Percentiles rank a stretch among this genome's conserved stretches.
phyloP scores from a whole-genome alignment of 2,888 invertebrate species.

The Chironomus tentans region DNA sequence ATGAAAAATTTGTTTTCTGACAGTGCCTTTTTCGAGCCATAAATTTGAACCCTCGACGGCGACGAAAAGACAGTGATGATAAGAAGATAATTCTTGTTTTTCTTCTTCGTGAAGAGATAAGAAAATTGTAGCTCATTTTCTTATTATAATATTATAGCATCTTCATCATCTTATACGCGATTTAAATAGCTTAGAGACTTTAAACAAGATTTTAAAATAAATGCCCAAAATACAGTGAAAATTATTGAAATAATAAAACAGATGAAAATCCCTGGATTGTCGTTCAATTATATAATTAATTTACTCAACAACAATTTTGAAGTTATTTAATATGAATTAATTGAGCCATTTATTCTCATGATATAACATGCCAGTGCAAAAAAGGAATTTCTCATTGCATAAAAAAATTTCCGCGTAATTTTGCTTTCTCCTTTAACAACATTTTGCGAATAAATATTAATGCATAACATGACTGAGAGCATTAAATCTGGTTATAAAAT shows the following conservation, averaged over 20 bases:
- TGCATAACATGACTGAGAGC: neutral
- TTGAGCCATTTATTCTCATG: neutral
- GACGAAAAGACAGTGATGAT: neutral
- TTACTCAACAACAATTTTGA: neutral
- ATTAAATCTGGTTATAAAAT: neutral
- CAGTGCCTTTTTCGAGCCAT: neutral
- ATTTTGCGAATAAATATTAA: no score
- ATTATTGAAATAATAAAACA: neutral
- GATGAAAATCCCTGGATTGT: neutral
- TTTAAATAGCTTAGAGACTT: neutral
- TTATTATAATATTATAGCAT: neutral
- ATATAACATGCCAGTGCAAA: no score
- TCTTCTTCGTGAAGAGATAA: neutral
- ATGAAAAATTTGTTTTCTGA: neutral
- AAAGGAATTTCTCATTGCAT: neutral
- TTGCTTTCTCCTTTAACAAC: no score
- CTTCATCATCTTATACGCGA: neutral
- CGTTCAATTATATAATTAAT: neutral
- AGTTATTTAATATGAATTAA: neutral
- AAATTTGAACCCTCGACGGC: neutral
- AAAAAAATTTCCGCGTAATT: no score
- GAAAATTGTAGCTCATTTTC: neutral
- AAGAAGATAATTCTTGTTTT: neutral
- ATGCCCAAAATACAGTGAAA: neutral
- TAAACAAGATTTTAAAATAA: neutral